Evolutionary conservation across 2,888 invertebrate genomes (phyloP), one percentile per base, ranked within the genome.

Genomic region (Mycalesis mineus): DNA sequence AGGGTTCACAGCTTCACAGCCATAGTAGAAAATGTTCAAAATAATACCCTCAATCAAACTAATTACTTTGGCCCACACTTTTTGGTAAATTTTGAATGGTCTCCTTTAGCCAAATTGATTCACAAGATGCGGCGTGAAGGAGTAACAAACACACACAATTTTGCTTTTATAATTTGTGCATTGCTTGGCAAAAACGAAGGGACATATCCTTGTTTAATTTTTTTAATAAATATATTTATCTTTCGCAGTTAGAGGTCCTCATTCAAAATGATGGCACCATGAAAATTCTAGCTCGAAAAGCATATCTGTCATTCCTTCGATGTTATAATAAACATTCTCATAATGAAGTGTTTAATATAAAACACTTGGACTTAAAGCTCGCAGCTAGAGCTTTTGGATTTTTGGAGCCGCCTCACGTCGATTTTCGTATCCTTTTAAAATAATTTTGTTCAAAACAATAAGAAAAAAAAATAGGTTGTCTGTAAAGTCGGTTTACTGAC

Each of bases 341-440:
- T 73, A 98, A 96, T 80, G 93, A 94, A 54, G 96, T 98, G 68
- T 99, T 97, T 82, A 94, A 98, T 82, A 93, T 98, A 28, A 93
- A 94, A 66, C 95, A 94, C 0, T 82, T 99, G 71, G 97, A 99
- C 82, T 90, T 99, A 71, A 91, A 93, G 56, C 91, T 94, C 71
- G 96, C 97, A n/a, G 95, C 95, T 1, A 93, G 93, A 76, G 97
- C 97, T 0, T 99, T 99, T 90, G 99, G 99, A 9, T 98, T 99
- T 80, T 88, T 91, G 54, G 95, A 95, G 56, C 97, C 98, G 54
- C 99, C 99, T 0, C 95, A 95, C 64, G 95, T 98, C 33, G 98
- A 98, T 87, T 92, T 99, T 67, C 92, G 95, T 95, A 94, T 88
- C 87, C 88, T 88, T 88, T 85, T 11, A 4, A 14, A 50, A 11